Evolutionary conservation across 2,888 invertebrate species (phyloP), one percentile per base, ranked within the genome.

Genomic region (Oithona nana): DNA sequence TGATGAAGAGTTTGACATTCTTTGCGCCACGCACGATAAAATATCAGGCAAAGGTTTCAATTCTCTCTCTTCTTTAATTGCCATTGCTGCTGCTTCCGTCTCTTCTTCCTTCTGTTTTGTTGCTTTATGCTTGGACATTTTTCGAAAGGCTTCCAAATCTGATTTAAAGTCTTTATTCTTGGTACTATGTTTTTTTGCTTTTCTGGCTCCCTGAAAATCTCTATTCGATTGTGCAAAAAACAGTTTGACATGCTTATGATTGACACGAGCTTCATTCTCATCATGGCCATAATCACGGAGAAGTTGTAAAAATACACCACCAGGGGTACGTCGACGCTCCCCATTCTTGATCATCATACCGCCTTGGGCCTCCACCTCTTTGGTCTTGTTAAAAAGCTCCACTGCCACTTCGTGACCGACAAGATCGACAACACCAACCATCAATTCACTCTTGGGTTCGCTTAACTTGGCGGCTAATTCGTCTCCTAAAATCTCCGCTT

Each of bases 301-400:
- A n/a, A 89, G 75, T 71, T 83, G 85, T 52, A 92, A 77, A 73
- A 83, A 90, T 54, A 90, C 81, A 26, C 90, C 90, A 13, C 90
- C 90, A 0, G 89, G 83, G 3, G 89, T 90, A 66, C 90, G 79
- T 61, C 89, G 80, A 61, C 90, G 79, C 6, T 79, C 79, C 56
- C 84, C 83, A 73, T 87, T 86, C 83, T 83, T 70, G 57, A 86
- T 82, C 71, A 86, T 75, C 83, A 89, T 83, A n/a, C 90, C 90
- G 26, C 89, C 89, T 67, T 82, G 80, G 65, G 80, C 81, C 74
- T 90, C 89, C 62, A 88, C 79, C 68, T 81, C 79, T 71, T 84
- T 83, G n/a, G 88, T 88, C 74, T 84, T 81, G 69, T 82, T 80
- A 69, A 83, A 86, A 60, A 88, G 74, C 68, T 83, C 79, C 65